Base-by-base conservation (phyloP, 2,797 vertebrate genomes). In the Danio aesculapii region DNA sequence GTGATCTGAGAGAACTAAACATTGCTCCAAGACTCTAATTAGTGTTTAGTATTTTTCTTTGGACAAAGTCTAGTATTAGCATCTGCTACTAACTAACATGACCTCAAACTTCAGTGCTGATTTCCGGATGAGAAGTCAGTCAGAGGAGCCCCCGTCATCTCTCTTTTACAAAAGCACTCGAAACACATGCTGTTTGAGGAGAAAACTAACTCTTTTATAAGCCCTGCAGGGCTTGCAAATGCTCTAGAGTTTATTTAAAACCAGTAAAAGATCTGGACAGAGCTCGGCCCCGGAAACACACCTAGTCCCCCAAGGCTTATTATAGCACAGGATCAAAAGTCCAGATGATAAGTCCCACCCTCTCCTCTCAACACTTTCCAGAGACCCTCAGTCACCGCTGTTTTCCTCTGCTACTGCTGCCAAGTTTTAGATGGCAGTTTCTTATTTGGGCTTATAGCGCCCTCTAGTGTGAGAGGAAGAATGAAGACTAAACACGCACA, bases 171-270 rank as follows among this genome's bases (percentile, higher is more conserved):
- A 75, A 52, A 44, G 12, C 61, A 44, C 47, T 75, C 57, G 63
- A 75, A 75, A 64, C 61, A 53, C 61, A 53, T 53, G 49, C 74
- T 63, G 74, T 72, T 43, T 57, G 78, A 64, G 49, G 14, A 63
- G 58, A 72, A 64, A 46, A 64, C 39, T 30, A 41, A 55, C 59
- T 41, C 53, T 72, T 80, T 80, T 47, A 73, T 72, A 80, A 55
- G 78, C 14, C 78, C 50, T 63, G 43, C 41, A 64, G 50, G 78
- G 16, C 69, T 64, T 52, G 39, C 78, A 80, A 72, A 80, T 52
- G 61, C 69, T 63, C 77, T 30, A 3, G n/a, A 79, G 77, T 79
- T 79, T 53, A 71, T 79, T 79, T 79, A 46, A 73, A 73, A 80
- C 77, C 58, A 80, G 50, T 73, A 73, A 80, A 80, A 63, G 61